These are phyloP conservation scores for Pteruthius melanotis DNA, from an alignment of 2,113 vertebrate genomes.

Conservation along the genomic window DNA sequence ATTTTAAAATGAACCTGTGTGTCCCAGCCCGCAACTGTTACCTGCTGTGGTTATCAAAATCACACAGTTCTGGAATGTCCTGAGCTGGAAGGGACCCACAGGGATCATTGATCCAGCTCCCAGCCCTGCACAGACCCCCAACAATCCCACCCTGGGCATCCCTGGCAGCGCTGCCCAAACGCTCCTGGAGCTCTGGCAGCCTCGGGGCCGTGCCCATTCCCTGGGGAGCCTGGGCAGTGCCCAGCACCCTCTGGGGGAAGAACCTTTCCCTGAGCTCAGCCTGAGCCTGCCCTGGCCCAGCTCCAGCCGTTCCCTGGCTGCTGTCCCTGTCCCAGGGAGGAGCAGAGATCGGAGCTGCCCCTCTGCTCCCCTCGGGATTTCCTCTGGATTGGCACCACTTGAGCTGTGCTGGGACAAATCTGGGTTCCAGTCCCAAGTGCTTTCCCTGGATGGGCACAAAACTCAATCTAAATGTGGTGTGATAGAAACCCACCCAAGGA, in stretches of 20 bases:
- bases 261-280: background rate
- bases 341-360: accelerated
- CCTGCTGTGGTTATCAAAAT: background rate
- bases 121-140: background rate
- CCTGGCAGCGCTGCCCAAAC: background rate
- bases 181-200: background rate
- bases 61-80: background rate
- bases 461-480: too few species aligned
- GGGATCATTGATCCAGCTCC: accelerated
- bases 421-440: background rate
- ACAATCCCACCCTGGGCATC: accelerated
- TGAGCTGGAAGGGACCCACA: accelerated
- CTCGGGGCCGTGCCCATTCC: background rate
- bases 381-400: background rate
- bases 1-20: background rate
- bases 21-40: background rate
- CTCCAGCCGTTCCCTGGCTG: accelerated
- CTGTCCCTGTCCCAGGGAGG: background rate
- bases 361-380: background rate
- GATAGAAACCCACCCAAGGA: background rate
- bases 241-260: background rate
- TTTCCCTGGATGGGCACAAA: background rate
- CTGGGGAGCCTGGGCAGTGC: background rate
- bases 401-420: background rate
- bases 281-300: background rate